These are phyloP conservation scores for Anastrepha obliqua DNA, from an alignment of 1,140 invertebrate species.

Conservation along the genomic window DNA sequence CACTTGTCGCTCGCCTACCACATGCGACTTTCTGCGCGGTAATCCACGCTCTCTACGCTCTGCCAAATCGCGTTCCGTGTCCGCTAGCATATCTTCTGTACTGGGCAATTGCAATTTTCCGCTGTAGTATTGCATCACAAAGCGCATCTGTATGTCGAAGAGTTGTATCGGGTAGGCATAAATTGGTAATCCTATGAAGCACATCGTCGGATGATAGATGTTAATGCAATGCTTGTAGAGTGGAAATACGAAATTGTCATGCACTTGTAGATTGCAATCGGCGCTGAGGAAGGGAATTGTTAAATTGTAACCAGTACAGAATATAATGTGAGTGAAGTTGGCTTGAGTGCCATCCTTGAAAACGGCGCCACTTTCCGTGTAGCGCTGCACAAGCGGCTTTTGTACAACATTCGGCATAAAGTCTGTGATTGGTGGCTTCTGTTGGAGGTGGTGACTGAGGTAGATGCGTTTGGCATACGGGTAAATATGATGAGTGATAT, in stretches of 20 bases:
- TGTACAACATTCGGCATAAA: slow-evolving; percentile 82
- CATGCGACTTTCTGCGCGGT: neutral
- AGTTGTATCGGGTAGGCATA: slow-evolving; percentile 88
- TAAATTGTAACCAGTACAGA: slow-evolving; percentile 90
- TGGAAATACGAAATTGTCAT: slow-evolving; percentile 87
- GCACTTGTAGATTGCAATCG: slow-evolving; percentile 83
- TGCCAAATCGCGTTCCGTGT: slow-evolving; percentile 71
- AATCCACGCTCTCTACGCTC: neutral
- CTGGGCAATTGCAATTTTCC: slow-evolving; percentile 80
- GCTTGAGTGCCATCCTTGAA: slow-evolving; percentile 80
- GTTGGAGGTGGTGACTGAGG: slow-evolving; percentile 82
- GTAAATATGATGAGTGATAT: slow-evolving; percentile 87
- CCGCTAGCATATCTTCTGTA: slow-evolving; percentile 81
- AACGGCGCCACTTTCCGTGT: slow-evolving; percentile 76
- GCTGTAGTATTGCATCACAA: slow-evolving; percentile 81
- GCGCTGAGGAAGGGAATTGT: slow-evolving; percentile 87
- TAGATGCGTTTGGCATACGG: slow-evolving; percentile 80
- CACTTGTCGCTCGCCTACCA: slow-evolving; percentile 36
- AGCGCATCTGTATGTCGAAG: slow-evolving; percentile 89
- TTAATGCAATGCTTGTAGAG: slow-evolving; percentile 93
- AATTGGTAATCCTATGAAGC: slow-evolving; percentile 87
- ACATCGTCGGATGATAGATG: slow-evolving; percentile 85
- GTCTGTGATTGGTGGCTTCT: slow-evolving; percentile 78
- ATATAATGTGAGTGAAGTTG: slow-evolving; percentile 82
- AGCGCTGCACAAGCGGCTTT: slow-evolving; percentile 79